Conservation (phyloP, 2,797 vertebrate species). For the Melanitta fusca region DNA sequence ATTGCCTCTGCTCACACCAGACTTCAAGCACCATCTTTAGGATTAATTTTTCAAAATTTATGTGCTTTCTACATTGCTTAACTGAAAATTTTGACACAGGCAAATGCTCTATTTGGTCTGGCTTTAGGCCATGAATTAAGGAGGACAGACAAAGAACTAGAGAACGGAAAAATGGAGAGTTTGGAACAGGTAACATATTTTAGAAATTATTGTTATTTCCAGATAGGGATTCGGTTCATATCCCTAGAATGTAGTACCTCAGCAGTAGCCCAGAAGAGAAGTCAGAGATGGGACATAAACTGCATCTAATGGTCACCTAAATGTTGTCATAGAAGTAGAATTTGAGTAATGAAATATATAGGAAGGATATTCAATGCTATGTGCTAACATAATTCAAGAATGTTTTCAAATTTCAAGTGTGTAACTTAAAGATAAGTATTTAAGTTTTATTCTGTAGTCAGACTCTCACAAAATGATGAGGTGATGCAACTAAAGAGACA, state of each 20-base stretch:
- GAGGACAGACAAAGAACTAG: neutral
- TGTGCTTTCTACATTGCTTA: neutral
- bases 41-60: neutral
- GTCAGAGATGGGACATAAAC: neutral
- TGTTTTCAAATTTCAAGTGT: neutral
- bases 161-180: neutral
- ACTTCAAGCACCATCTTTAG: neutral
- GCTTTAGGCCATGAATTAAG: neutral
- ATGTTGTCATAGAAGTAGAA: neutral
- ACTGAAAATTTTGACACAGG: neutral
- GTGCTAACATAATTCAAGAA: neutral
- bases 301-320: neutral
- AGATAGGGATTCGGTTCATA: neutral
- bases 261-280: neutral
- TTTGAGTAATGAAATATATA: neutral
- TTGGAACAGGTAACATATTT: neutral
- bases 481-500: neutral
- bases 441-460: neutral
- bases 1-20: neutral
- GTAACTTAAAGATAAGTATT: neutral
- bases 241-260: neutral
- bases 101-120: neutral
- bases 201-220: neutral
- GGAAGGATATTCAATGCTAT: neutral
- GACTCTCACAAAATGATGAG: neutral